phyloP scores from a whole-genome alignment of 2,797 vertebrate genomes.

The Lophotriccus pileatus region DNA sequence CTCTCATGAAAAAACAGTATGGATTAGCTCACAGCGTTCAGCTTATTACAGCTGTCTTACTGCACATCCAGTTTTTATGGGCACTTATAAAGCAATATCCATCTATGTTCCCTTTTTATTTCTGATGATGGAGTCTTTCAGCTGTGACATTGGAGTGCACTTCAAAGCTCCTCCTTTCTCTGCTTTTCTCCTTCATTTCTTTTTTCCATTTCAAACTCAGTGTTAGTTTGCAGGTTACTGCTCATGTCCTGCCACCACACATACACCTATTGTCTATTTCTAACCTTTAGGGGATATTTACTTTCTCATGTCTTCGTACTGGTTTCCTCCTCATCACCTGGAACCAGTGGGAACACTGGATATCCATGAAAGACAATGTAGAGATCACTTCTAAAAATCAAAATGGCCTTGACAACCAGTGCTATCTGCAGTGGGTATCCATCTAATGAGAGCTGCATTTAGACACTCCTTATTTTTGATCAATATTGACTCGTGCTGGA shows the following conservation, averaged over 20 bases:
- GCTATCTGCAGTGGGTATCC: background rate
- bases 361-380: background rate
- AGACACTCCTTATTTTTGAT: background rate
- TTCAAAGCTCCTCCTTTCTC: conserved; percentile 5
- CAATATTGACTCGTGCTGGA: background rate
- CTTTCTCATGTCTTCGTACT: background rate
- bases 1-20: conserved; percentile 13
- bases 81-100: conserved; percentile 22
- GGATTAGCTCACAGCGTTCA: conserved; percentile 45
- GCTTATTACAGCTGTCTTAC: conserved; percentile 16
- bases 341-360: background rate
- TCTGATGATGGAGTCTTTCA: conserved; percentile 6
- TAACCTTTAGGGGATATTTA: background rate
- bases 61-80: conserved; percentile 14
- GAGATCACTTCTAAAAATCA: background rate
- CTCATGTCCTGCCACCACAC: background rate
- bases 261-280: background rate
- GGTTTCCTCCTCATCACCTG: background rate
- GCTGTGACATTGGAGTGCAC: background rate
- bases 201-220: background rate
- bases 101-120: background rate
- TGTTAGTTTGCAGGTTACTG: background rate
- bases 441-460: background rate
- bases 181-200: background rate
- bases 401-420: background rate